A percentile compares a stretch with the other conserved stretches of the same genome.
Conservation (phyloP, 2,113 vertebrate genomes). For the Ibidorhyncha struthersii region DNA sequence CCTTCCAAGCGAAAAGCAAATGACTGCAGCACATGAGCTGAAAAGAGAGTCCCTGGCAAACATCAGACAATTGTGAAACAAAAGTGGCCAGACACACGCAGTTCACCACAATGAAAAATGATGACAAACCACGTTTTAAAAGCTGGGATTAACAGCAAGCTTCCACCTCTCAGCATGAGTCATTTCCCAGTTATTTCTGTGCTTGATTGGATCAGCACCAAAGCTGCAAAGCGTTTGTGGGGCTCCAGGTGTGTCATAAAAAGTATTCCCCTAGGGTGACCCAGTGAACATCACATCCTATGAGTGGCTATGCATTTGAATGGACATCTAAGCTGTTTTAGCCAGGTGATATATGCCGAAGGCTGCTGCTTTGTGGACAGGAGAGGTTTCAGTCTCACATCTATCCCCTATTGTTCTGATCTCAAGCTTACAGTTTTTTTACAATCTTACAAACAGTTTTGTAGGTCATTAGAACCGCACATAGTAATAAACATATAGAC, state of each 20-base stretch:
- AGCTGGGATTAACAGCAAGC: conserved; percentile 26
- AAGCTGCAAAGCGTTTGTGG: neutral
- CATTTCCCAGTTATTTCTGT: conserved; percentile 21
- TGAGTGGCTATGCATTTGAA: neutral
- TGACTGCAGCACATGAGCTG: neutral
- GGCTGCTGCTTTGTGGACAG: neutral
- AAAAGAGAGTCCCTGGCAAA: conserved; percentile 13
- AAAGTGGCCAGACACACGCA: neutral
- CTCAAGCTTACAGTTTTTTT: neutral
- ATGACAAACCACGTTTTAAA: conserved; percentile 29
- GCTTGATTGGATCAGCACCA: conserved; percentile 13
- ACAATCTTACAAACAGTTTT: neutral
- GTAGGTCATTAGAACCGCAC: neutral
- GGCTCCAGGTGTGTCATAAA: neutral
- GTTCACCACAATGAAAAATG: conserved; percentile 28
- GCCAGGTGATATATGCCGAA: neutral
- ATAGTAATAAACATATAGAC: neutral
- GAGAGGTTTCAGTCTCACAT: neutral
- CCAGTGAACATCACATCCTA: fast-evolving
- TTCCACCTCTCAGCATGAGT: conserved; percentile 23
- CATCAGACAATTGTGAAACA: neutral
- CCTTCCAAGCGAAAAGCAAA: neutral
- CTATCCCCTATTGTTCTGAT: neutral
- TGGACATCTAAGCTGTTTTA: neutral
- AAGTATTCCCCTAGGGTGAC: neutral